Base-by-base conservation (phyloP, 53 echinoderm and acorn worm genomes). In the Luidia sarsii region DNA sequence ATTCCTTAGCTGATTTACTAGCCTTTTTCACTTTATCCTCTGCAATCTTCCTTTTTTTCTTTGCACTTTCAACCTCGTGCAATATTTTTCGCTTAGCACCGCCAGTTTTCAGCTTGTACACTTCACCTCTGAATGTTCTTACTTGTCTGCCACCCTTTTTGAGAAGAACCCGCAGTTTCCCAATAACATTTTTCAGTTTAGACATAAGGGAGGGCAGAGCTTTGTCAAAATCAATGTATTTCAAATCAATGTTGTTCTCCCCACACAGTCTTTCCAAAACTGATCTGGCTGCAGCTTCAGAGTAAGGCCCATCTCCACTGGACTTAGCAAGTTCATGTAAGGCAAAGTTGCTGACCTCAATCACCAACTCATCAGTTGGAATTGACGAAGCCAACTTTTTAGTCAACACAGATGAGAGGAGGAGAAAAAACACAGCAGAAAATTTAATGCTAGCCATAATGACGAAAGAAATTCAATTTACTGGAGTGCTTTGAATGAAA, bases 41-140 rank as follows among this genome's bases (percentile, higher is more conserved):
- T 18, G 54, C 72, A 71, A 71, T 21, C 48, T 66, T 66, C 41
- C 66, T 10, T 64, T 64, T 64, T 33, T 64, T 64, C 64, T 16
- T 36, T 19, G 32, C 38, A 37, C 35, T 64, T 64, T 64, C 64
- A 64, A 64, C 35, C 64, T 64, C 64, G 35, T 64, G 64, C 22
- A 64, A 35, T 18, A 64, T 64, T 64, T 64, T 64, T 64, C 64
- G 32, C 35, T 64, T 64, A 7, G 22, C 64, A 64, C 64, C 64
- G 18, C 64, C 16, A 64, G 3, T 33, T 33, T 64, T 64, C n/a
- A 64, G 37, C 7, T 64, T 64, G 18, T 64, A 64, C 19, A 37
- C 34, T 63, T 63, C n/a, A n/a, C 34, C 63, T 10, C 34, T 63
- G 3, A 63, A 63, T 33, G 31, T 35, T 1, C 33, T 33, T 35